Conservation (phyloP, 2,797 vertebrate species). For the Myiothlypis coronata region DNA sequence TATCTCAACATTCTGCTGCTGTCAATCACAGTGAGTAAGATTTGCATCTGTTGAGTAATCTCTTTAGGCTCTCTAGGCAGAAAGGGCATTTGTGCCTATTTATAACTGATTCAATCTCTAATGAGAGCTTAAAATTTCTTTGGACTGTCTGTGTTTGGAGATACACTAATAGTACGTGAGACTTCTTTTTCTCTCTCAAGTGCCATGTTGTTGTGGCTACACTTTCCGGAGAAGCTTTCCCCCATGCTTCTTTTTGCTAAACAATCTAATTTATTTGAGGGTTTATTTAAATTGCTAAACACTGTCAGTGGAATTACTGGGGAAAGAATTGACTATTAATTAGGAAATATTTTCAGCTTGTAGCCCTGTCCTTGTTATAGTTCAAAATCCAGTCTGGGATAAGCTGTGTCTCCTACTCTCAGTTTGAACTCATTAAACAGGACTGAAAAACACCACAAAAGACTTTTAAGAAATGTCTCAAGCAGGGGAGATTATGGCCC, state of each 20-base stretch:
- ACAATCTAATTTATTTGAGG: not conserved
- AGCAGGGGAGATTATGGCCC: not conserved
- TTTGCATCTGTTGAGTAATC: slow-evolving; percentile 12
- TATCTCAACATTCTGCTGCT: not conserved
- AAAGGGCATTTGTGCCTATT: slow-evolving; percentile 32
- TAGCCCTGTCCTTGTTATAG: not conserved
- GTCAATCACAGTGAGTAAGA: not conserved
- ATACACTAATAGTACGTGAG: not conserved
- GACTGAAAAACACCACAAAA: not conserved
- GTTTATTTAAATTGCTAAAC: slow-evolving; percentile 20
- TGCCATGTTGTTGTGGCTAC: not conserved
- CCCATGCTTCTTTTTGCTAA: not conserved
- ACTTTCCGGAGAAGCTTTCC: not conserved
- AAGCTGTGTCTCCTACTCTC: not conserved
- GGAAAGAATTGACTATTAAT: not conserved
- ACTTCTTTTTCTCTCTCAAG: not conserved
- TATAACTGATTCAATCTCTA: not conserved
- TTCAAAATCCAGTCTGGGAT: not conserved
- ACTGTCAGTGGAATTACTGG: not conserved
- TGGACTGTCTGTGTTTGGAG: not conserved
- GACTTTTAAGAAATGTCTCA: not conserved
- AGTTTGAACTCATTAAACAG: not conserved
- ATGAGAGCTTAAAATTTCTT: slow-evolving; percentile 14
- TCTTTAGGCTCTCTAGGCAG: not conserved
- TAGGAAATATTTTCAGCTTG: not conserved